Evolutionary conservation across 2,888 invertebrate species (phyloP).

Genomic region (Lasioglossum zephyrum): DNA sequence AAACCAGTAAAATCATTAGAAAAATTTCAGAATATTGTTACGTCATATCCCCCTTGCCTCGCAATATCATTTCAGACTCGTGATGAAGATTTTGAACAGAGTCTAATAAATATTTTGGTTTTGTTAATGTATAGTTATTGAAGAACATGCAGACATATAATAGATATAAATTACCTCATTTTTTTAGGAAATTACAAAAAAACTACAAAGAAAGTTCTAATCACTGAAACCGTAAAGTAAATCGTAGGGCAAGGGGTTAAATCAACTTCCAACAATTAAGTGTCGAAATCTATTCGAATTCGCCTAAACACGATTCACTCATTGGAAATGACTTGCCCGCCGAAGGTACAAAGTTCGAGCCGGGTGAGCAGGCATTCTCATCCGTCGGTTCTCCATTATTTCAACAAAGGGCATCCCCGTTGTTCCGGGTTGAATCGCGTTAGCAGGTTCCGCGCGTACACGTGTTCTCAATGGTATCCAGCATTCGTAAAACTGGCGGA

Average conservation of each 20-base stretch:
- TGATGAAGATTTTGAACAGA: too few relatives aligned
- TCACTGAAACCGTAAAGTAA: too few relatives aligned
- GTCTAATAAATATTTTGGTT: too few relatives aligned
- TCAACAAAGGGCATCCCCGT: neutral
- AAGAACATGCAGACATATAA: too few relatives aligned
- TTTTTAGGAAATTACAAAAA: too few relatives aligned
- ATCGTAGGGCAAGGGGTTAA: too few relatives aligned
- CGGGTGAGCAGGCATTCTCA: neutral
- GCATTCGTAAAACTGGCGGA: constrained; percentile 28
- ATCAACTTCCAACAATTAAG: neutral
- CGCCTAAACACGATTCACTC: neutral
- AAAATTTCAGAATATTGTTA: neutral
- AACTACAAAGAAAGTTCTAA: too few relatives aligned
- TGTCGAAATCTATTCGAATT: neutral
- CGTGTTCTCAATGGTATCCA: constrained; percentile 7
- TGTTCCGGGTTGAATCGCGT: neutral
- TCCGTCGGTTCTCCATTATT: neutral
- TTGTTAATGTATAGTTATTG: too few relatives aligned
- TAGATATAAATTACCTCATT: too few relatives aligned
- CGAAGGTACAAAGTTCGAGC: neutral
- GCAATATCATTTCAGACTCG: too few relatives aligned
- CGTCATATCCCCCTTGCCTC: too few relatives aligned
- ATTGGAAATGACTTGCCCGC: neutral
- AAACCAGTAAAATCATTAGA: neutral
- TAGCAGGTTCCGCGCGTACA: neutral